Evolutionary conservation across 2,797 vertebrate species (phyloP).

Genomic region (Podargus strigoides): DNA sequence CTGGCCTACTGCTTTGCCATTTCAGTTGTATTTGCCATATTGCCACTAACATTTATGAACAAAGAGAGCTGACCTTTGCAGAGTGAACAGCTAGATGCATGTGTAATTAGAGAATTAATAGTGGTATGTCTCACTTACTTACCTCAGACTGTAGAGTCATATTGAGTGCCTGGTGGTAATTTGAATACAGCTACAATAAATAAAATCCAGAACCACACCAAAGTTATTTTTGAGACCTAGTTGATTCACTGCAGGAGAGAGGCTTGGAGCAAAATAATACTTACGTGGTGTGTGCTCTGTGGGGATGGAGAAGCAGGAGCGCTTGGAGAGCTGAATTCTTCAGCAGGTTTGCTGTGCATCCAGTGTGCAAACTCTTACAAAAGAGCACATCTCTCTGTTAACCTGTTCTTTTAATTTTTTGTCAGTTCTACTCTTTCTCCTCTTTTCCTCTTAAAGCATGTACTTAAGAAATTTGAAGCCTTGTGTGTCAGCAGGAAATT

Average conservation of each 20-base stretch:
- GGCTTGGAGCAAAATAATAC: not conserved
- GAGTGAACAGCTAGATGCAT: constrained; percentile 9
- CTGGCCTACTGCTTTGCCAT: not conserved
- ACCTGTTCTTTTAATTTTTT: not conserved
- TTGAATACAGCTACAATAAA: not conserved
- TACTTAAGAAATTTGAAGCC: not conserved
- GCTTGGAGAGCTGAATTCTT: not conserved
- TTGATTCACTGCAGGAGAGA: not conserved
- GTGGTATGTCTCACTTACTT: constrained; percentile 13
- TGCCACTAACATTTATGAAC: constrained; percentile 6
- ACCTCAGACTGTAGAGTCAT: not conserved
- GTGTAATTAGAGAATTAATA: constrained; percentile 47
- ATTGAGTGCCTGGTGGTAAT: not conserved
- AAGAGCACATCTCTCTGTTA: not conserved
- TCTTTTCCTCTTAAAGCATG: not conserved
- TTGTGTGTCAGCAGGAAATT: not conserved
- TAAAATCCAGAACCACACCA: not conserved
- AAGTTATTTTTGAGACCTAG: not conserved
- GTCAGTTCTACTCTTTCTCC: not conserved
- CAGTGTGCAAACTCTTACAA: not conserved
- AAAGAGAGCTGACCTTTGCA: constrained; percentile 51
- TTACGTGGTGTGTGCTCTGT: not conserved
- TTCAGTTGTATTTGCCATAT: not conserved
- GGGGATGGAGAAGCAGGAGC: not conserved
- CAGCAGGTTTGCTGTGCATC: fast-evolving